Percentiles rank a stretch among this genome's conserved stretches.
Conservation (phyloP, 1,140 invertebrate species). For the Rhizoglyphus robini region DNA sequence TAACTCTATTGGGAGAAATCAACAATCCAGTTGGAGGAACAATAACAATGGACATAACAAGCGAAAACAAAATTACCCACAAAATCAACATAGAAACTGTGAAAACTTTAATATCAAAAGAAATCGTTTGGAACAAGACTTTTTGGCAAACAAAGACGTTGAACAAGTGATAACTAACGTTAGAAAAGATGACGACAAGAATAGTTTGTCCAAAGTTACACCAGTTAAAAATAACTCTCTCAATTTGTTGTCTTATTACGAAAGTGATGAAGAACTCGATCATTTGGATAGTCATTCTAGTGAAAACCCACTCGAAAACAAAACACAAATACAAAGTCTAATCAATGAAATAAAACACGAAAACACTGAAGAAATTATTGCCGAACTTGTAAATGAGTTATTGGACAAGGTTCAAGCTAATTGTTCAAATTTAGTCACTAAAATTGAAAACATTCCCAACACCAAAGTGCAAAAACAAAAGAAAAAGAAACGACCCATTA, state of each 20-base stretch:
- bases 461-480: not conserved
- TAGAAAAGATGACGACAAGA: no score
- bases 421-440: not conserved
- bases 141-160: no score
- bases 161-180: no score
- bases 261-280: not conserved
- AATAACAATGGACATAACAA: not conserved
- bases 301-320: no score
- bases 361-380: not conserved
- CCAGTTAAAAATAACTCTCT: slow-evolving; percentile 5
- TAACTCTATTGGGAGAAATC: not conserved
- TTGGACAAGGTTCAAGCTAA: not conserved
- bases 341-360: slow-evolving; percentile 9
- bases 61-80: not conserved
- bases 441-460: not conserved
- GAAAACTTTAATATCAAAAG: not conserved
- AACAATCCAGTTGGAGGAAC: not conserved
- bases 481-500: not conserved
- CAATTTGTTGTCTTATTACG: not conserved
- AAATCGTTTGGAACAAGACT: no score
- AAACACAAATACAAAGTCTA: no score
- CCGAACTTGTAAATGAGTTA: not conserved
- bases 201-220: no score
- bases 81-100: not conserved
- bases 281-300: no score